Conservation (phyloP, 2,888 invertebrate genomes). For the Synanthedon myopaeformis region DNA sequence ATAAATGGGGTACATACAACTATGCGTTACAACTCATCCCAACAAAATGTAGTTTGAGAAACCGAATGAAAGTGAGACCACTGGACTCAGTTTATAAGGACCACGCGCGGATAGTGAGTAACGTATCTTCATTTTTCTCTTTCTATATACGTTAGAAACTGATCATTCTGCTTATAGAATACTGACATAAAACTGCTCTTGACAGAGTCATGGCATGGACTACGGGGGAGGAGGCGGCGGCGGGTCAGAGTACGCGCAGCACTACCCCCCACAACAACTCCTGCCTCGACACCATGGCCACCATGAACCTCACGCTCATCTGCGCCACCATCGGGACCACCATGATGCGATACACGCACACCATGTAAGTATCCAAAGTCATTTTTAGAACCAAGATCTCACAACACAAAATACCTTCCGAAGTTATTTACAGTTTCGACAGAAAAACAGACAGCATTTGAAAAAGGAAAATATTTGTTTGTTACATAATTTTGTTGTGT, state of each 20-base stretch:
- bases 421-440: not conserved
- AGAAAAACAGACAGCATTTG: not conserved
- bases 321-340: constrained; percentile 58
- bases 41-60: no score
- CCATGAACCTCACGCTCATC: constrained; percentile 57
- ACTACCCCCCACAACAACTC: constrained; percentile 61
- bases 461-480: no score
- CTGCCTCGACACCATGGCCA: constrained; percentile 57
- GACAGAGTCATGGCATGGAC: constrained; percentile 66
- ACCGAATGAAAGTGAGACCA: no score
- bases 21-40: no score
- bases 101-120: no score
- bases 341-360: constrained; percentile 60
- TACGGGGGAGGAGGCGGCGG: constrained; percentile 56
- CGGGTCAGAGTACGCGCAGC: constrained; percentile 53
- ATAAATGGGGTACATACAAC: no score
- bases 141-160: not conserved
- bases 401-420: no score
- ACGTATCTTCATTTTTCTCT: no score
- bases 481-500: no score
- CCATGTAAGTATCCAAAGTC: constrained; percentile 35
- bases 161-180: not conserved
- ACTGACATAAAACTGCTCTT: no score
- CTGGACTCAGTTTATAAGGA: no score
- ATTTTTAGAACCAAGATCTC: no score